These are phyloP conservation scores for Podiceps cristatus DNA, from an alignment of 2,113 vertebrate species.

Conservation along the genomic window DNA sequence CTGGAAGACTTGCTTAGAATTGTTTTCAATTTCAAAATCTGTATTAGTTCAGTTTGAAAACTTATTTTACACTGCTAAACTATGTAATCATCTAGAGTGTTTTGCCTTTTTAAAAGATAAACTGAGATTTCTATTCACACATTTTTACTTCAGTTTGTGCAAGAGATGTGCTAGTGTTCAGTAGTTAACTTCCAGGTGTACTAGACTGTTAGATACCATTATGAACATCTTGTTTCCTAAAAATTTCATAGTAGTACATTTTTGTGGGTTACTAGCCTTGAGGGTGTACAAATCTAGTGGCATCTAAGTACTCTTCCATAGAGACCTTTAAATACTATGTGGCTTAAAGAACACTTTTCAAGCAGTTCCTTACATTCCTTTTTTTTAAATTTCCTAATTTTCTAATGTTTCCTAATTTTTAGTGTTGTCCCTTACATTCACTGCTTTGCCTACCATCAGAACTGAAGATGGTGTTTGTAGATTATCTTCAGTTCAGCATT, in stretches of 20 bases:
- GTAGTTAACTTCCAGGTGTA: neutral
- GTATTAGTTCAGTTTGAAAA: neutral
- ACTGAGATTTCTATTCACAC: neutral
- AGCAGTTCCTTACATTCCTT: neutral
- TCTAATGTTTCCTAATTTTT: neutral
- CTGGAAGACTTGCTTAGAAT: neutral
- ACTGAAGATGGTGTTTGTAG: neutral
- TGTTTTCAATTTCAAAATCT: neutral
- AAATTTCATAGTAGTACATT: neutral
- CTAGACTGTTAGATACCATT: neutral
- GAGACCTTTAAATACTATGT: neutral
- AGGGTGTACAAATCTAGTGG: neutral
- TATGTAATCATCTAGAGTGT: neutral
- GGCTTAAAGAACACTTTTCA: neutral
- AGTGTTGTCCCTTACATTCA: neutral
- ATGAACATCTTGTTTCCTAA: neutral
- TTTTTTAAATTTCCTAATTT: neutral
- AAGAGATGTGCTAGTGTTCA: neutral
- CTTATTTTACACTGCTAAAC: neutral
- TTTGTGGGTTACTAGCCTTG: neutral
- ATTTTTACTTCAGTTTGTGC: neutral
- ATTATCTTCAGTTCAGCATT: neutral
- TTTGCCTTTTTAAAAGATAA: neutral
- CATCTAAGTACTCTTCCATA: neutral
- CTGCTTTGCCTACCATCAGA: neutral